These are phyloP conservation scores for Toxotes lorentzi DNA, from an alignment of 2,797 vertebrate genomes.

Conservation along the genomic window DNA sequence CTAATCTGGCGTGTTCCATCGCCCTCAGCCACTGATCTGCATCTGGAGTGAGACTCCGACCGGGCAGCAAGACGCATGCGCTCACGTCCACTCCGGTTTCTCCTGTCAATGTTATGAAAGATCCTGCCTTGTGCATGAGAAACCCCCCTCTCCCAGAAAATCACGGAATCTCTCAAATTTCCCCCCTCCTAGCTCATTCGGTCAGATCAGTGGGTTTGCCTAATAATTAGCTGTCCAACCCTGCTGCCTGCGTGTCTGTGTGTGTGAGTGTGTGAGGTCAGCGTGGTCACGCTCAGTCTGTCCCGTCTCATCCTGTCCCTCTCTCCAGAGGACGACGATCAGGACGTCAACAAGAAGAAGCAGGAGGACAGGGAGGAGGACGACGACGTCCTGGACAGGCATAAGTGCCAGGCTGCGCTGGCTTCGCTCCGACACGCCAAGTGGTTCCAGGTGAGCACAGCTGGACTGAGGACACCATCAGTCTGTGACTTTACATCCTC, in stretches of 20 bases:
- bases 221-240: slow-evolving; percentile 63
- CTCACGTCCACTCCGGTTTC: slow-evolving; percentile 67
- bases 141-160: slow-evolving; percentile 31
- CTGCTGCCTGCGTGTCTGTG: slow-evolving; percentile 67
- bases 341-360: slow-evolving; percentile 77
- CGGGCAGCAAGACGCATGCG: slow-evolving; percentile 62
- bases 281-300: slow-evolving; percentile 87
- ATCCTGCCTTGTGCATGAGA: slow-evolving; percentile 69
- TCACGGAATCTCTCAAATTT: slow-evolving; percentile 48
- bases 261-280: slow-evolving; percentile 72
- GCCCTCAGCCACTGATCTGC: slow-evolving; percentile 76
- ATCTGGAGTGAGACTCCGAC: slow-evolving; percentile 65
- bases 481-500: neutral
- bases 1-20: slow-evolving; percentile 69
- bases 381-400: slow-evolving; percentile 91
- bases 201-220: slow-evolving; percentile 79
- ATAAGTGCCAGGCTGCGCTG: slow-evolving; percentile 93
- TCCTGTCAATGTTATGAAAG: slow-evolving; percentile 57
- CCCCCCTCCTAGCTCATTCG: slow-evolving; percentile 52
- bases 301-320: slow-evolving; percentile 83
- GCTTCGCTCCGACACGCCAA: slow-evolving; percentile 94
- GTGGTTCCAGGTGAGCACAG: slow-evolving; percentile 96
- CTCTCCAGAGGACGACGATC: slow-evolving; percentile 90
- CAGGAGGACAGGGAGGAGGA: slow-evolving; percentile 33
- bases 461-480: slow-evolving; percentile 10